Evolutionary conservation across 2,113 vertebrate species (phyloP).

Genomic region (Protomyctophum bolini): DNA sequence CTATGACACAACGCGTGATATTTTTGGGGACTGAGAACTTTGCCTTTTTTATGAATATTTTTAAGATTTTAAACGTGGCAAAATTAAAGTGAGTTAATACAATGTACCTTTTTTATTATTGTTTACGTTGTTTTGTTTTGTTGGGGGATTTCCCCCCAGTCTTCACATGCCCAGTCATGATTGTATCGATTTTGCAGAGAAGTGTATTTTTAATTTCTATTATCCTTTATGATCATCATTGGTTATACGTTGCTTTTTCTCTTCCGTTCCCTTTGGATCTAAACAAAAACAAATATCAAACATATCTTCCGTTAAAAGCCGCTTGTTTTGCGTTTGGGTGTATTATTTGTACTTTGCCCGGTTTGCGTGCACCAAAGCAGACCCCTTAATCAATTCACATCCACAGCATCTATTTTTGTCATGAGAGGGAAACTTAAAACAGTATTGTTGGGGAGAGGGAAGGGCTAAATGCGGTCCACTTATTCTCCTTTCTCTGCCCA

Average conservation of each 20-base stretch:
- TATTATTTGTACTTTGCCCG: conserved; percentile 77
- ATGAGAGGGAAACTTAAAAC: conserved; percentile 55
- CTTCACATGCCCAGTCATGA: conserved; percentile 64
- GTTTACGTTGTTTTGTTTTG: conserved; percentile 19
- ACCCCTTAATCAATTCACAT: conserved; percentile 81
- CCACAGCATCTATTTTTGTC: conserved; percentile 89
- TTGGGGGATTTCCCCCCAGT: too few species aligned
- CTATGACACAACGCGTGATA: conserved; percentile 74
- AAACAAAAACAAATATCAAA: conserved; percentile 44
- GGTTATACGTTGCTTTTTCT: conserved; percentile 65
- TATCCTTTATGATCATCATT: conserved; percentile 37
- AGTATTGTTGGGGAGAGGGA: conserved; percentile 42
- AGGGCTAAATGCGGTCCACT: neutral
- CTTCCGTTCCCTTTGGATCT: conserved; percentile 31
- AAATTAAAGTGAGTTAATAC: conserved; percentile 76
- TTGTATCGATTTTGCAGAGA: conserved; percentile 77
- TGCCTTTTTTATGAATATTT: conserved; percentile 84
- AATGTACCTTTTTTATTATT: conserved; percentile 66
- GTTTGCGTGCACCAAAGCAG: conserved; percentile 20
- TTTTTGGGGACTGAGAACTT: conserved; percentile 82
- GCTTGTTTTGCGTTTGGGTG: conserved; percentile 70
- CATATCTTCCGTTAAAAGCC: conserved; percentile 61
- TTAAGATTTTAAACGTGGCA: conserved; percentile 83
- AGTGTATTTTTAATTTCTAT: conserved; percentile 63
- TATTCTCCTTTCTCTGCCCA: neutral